phyloP scores from a whole-genome alignment of 2,888 invertebrate species.

The Lepidocyrtinus sp. region DNA sequence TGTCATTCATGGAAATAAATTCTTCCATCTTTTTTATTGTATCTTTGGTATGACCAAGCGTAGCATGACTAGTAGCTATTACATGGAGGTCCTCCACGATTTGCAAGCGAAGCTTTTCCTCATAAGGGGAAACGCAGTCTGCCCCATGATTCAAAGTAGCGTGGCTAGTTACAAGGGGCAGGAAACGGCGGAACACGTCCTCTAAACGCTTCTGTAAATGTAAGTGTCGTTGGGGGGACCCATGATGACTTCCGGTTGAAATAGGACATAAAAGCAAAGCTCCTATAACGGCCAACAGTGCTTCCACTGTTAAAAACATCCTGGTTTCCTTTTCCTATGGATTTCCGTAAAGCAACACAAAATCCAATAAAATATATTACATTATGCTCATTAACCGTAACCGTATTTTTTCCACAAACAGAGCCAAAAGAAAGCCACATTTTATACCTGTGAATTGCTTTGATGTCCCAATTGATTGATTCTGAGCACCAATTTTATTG shows the following conservation, averaged over 20 bases:
- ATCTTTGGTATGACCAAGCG: constrained; percentile 31
- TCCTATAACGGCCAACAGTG: constrained; percentile 32
- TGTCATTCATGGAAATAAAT: constrained; percentile 57
- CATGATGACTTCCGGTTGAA: constrained; percentile 53
- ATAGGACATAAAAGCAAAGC: constrained; percentile 35
- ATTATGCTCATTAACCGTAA: no score
- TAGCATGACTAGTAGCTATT: constrained; percentile 34
- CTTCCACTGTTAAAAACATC: constrained; percentile 18
- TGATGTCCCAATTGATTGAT: neutral
- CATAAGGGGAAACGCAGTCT: constrained; percentile 50
- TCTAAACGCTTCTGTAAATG: constrained; percentile 44
- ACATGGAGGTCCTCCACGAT: constrained; percentile 45
- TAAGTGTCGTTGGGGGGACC: constrained; percentile 32
- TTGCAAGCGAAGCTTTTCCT: constrained; percentile 49
- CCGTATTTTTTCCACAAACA: no score
- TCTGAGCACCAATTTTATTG: no score
- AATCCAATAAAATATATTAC: neutral
- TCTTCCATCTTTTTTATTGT: constrained; percentile 51
- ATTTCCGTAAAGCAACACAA: neutral
- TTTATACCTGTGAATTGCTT: neutral
- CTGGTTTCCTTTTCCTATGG: neutral
- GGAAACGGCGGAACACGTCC: constrained; percentile 50
- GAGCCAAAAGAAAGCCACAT: neutral
- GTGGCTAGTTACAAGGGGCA: constrained; percentile 45
- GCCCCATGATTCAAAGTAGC: constrained; percentile 41